Conservation (phyloP, 1,140 invertebrate genomes). For the Oncopodura yosiiana region DNA sequence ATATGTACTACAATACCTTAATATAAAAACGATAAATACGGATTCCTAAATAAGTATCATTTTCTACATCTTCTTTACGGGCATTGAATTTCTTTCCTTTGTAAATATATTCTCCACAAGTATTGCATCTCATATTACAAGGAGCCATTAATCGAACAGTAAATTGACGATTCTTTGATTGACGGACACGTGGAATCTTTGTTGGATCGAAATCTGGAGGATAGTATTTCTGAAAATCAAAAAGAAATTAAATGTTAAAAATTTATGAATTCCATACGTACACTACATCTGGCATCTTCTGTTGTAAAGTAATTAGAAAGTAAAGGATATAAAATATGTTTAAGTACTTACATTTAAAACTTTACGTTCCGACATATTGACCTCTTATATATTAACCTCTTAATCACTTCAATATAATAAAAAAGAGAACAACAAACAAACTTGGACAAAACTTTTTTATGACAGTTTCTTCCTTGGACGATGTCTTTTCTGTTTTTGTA, state of each 20-base stretch:
- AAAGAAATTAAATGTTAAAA: constrained; percentile 17
- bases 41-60: constrained; percentile 94
- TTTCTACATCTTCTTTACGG: constrained; percentile 95
- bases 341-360: constrained; percentile 72
- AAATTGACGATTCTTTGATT: constrained; percentile 91
- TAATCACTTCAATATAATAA: too few relatives aligned
- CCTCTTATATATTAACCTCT: too few relatives aligned
- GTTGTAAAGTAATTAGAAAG: background rate
- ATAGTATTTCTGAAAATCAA: constrained; percentile 88
- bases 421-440: too few relatives aligned
- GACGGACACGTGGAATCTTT: constrained; percentile 94
- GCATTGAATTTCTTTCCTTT: constrained; percentile 99
- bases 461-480: too few relatives aligned
- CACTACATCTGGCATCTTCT: constrained; percentile 19
- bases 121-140: constrained; percentile 97
- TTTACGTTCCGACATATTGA: constrained; percentile 79
- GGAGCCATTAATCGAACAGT: constrained; percentile 96
- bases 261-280: constrained; percentile 5
- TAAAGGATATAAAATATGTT: constrained; percentile 7
- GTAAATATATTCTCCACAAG: constrained; percentile 99
- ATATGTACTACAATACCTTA: too few relatives aligned
- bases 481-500: background rate
- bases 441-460: too few relatives aligned
- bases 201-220: constrained; percentile 99
- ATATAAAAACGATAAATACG: constrained; percentile 91